A percentile compares a stretch with the other conserved stretches of the same genome.
These are phyloP conservation scores for Cryptocephalus moraei DNA, from an alignment of 2,888 invertebrate species.

Conservation along the genomic window DNA sequence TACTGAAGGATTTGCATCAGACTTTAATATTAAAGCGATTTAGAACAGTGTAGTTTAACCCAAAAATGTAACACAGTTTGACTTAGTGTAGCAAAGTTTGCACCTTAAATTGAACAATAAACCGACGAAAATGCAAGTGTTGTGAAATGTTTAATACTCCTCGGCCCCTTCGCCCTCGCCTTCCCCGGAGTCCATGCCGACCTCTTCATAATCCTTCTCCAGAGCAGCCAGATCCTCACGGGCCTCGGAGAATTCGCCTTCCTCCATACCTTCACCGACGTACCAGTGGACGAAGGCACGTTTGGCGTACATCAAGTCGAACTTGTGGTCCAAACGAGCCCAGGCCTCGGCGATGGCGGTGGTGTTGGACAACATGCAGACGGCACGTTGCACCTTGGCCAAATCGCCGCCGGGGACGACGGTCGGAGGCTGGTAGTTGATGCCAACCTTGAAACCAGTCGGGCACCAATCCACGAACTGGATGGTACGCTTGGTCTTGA, in stretches of 20 bases:
- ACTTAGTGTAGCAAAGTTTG: too few species aligned
- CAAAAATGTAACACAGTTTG: too few species aligned
- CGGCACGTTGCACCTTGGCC: slow-evolving; percentile 91
- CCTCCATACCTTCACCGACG: slow-evolving; percentile 80
- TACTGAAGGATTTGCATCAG: too few species aligned
- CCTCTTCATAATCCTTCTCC: slow-evolving; percentile 83
- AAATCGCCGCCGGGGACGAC: slow-evolving; percentile 93
- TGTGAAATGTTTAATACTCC: slow-evolving; percentile 49
- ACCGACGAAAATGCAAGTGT: too few species aligned
- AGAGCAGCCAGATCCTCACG: slow-evolving; percentile 73
- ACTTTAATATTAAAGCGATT: too few species aligned
- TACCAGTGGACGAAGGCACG: slow-evolving; percentile 96
- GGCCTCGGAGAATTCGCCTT: slow-evolving; percentile 79
- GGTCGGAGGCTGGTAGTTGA: slow-evolving; percentile 90
- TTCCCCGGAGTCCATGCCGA: slow-evolving; percentile 77
- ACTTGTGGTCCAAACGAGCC: slow-evolving; percentile 93
- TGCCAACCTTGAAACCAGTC: slow-evolving; percentile 71
- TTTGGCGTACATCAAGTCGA: slow-evolving; percentile 94
- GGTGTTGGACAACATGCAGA: slow-evolving; percentile 98
- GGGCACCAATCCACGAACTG: slow-evolving; percentile 92
- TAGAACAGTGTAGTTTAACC: too few species aligned
- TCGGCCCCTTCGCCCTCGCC: slow-evolving; percentile 73
- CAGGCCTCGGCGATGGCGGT: slow-evolving; percentile 93
- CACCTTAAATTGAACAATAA: too few species aligned
- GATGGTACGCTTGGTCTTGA: slow-evolving; percentile 89